Evolutionary conservation across 2,888 invertebrate genomes (phyloP), one percentile per base, ranked within the genome.

Genomic region (Artemia sinica): DNA sequence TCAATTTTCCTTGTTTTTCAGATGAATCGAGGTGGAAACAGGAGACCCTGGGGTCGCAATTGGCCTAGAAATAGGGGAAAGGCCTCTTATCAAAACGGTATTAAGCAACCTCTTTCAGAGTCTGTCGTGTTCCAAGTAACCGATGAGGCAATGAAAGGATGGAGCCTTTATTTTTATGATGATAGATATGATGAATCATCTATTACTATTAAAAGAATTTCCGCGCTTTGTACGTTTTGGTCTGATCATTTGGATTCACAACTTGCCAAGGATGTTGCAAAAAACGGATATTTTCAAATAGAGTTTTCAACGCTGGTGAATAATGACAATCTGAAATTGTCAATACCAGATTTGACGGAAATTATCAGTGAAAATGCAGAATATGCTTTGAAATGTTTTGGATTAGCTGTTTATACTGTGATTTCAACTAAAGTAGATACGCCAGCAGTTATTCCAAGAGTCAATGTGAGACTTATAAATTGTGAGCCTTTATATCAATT

Each of bases 401-500:
- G 58, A 10, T 18, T 58, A n/a, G 58, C 58, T 58, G 58, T 58
- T n/a, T 58, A 58, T 58, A 58, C 58, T 8, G 58, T 58, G n/a
- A 18, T 58, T 8, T 18, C 18, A 14, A 18, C 58, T n/a, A n/a
- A 18, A 14, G 14, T 58, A 14, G 18, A 58, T 14, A 18, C 8
- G 10, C 58, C n/a, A 58, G 18, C 50, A 8, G 12, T 67, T 50
- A 28, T 70, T 14, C 70, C 70, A 7, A 51, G 51, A 13, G 50
- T 70, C 50, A 69, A 48, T 11, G 68, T 68, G 49, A 68, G 70
- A 65, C 51, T 70, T n/a, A 51, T 66, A 14, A 70, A 68, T 66
- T 68, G 68, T 49, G 13, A 52, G 10, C 67, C 65, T 9, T 70
- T 66, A 50, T 58, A 73, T 67, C 67, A 70, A 68, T 76, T 71